These are phyloP conservation scores for Hephaestus fuliginosus DNA, from an alignment of 2,797 vertebrate genomes.

Conservation along the genomic window DNA sequence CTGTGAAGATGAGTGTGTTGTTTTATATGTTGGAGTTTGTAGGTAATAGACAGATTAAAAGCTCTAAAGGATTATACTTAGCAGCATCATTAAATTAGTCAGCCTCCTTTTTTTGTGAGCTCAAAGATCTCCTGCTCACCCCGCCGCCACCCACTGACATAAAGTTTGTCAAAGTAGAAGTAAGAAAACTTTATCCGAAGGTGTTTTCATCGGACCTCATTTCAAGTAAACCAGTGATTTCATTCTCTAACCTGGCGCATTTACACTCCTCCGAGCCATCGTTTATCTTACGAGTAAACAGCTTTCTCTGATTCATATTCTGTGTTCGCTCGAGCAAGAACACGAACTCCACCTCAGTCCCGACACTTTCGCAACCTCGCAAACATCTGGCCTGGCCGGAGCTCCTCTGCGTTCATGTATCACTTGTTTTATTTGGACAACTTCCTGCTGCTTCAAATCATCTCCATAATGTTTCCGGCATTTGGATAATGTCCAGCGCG, in stretches of 20 bases:
- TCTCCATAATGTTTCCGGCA: conserved; percentile 62
- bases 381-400: conserved; percentile 79
- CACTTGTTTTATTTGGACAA: conserved; percentile 81
- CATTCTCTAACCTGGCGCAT: conserved; percentile 18
- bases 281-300: conserved; percentile 69
- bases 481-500: conserved; percentile 56
- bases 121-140: conserved; percentile 34
- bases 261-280: conserved; percentile 14
- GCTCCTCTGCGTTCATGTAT: conserved; percentile 67
- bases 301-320: conserved; percentile 46
- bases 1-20: conserved; percentile 9
- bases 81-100: conserved; percentile 52
- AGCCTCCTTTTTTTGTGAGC: conserved; percentile 43
- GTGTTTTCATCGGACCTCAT: conserved; percentile 24
- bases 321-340: conserved; percentile 53
- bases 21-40: conserved; percentile 37
- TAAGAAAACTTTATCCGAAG: conserved; percentile 17
- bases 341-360: conserved; percentile 68
- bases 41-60: conserved; percentile 66
- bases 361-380: conserved; percentile 77
- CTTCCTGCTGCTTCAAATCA: conserved; percentile 72
- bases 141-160: conserved; percentile 25
- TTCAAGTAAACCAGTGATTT: conserved; percentile 50
- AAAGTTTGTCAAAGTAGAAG: conserved; percentile 8
- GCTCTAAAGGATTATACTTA: conserved; percentile 66